Base-by-base conservation (phyloP, 2,797 vertebrate species). In the Gobionotothen gibberifrons region DNA sequence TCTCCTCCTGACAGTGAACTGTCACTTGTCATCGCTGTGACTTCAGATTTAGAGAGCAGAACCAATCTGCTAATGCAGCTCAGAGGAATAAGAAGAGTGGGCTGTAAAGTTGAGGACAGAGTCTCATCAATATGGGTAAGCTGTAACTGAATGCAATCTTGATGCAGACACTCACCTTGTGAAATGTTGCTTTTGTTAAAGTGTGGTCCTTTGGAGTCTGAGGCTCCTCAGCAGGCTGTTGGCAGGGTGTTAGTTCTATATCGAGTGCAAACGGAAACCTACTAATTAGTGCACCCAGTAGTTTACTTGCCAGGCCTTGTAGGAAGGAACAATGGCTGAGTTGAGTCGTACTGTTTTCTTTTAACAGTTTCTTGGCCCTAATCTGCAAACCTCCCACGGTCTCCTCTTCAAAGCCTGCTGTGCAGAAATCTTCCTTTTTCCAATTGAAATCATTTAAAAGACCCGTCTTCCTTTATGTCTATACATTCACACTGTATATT, bases 41-140 rank as follows among this genome's bases (percentile, higher is more conserved):
- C 75, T 43, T 59, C 62, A 86, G 78, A 77, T 79, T 74, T 62
- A 46, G 63, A 80, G 72, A 21, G 11, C 59, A 53, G 72, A 86
- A 78, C 69, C 79, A 90, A 90, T 92, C 90, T 87, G 77, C 90
- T 92, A 90, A 91, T 87, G 88, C 75, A 75, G 74, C 75, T 74
- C 70, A 17, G 72, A 52, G 66, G 75, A 87, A 82, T 85, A 76
- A 87, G 85, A 46, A 54, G 67, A 75, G 74, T 17, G 53, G 72
- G 83, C 71, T 57, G 72, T 72, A 82, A 85, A 85, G 72, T 74
- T 13, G 26, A 80, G 51, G 62, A 65, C 64, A 53, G 60, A 74
- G 65, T 22, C 76, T 86, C 71, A 76, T 87, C 76, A 76, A 26
- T 73, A 77, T 85, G 72, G 76, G 56, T 47, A 54, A 63, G 69